phyloP scores from a whole-genome alignment of 1,140 invertebrate species.

The Drosophila sp. region DNA sequence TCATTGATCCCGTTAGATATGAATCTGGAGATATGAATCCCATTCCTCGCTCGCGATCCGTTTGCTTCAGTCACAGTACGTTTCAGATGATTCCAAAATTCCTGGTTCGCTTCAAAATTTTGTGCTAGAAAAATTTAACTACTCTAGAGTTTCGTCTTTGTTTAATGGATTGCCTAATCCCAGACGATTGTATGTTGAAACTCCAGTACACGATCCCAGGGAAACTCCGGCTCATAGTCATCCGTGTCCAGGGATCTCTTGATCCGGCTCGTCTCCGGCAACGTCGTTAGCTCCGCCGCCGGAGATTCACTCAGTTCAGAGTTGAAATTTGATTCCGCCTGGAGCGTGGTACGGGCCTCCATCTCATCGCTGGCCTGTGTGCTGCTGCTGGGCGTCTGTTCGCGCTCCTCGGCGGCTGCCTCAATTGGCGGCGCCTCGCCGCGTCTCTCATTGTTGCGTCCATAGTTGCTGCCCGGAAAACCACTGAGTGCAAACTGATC shows the following conservation, averaged over 20 bases:
- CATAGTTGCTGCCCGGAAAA: constrained; percentile 78
- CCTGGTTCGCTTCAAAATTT: constrained; percentile 31
- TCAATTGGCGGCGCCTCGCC: constrained; percentile 74
- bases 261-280: constrained; percentile 43
- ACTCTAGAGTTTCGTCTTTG: constrained; percentile 37
- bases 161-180: constrained; percentile 49
- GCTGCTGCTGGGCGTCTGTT: constrained; percentile 60
- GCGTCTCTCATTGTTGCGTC: constrained; percentile 80
- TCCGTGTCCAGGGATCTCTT: constrained; percentile 60
- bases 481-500: constrained; percentile 76
- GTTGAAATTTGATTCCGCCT: constrained; percentile 36
- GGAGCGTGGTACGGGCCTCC: constrained; percentile 70
- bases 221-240: constrained; percentile 73
- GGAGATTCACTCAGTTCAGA: constrained; percentile 41
- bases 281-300: constrained; percentile 46
- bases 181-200: constrained; percentile 79
- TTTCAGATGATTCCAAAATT: constrained; percentile 46
- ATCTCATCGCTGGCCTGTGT: constrained; percentile 67
- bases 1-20: constrained; percentile 33
- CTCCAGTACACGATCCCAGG: constrained; percentile 80
- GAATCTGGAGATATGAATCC: background rate
- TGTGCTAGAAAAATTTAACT: constrained; percentile 66
- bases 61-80: constrained; percentile 77
- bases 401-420: constrained; percentile 49
- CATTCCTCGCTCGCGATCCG: constrained; percentile 20